A percentile compares a stretch with the other conserved stretches of the same genome.
These are phyloP conservation scores for Epiblema foenella DNA, from an alignment of 2,888 invertebrate genomes.

Conservation along the genomic window DNA sequence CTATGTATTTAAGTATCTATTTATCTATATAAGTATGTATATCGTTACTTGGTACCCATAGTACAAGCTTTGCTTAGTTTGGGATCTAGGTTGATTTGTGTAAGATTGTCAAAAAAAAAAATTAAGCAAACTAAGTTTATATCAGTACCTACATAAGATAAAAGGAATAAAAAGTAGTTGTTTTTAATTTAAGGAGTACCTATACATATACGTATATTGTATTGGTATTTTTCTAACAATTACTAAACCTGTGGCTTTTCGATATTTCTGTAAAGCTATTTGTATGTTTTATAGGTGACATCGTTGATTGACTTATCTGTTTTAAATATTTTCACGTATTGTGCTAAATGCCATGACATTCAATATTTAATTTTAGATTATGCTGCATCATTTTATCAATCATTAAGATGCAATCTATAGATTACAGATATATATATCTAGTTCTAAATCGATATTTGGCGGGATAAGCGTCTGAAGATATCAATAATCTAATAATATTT, in stretches of 20 bases:
- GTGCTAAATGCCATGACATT: constrained; percentile 30
- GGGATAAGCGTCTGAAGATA: constrained; percentile 13
- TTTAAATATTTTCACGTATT: not conserved
- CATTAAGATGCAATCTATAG: constrained; percentile 24
- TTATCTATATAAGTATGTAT: no score
- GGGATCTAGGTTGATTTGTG: no score
- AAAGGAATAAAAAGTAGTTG: no score
- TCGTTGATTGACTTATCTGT: not conserved
- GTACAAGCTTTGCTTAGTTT: no score
- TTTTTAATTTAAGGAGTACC: no score
- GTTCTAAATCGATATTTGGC: not conserved
- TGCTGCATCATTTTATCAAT: constrained; percentile 21
- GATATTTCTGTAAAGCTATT: not conserved
- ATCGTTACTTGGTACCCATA: no score
- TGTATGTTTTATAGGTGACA: not conserved
- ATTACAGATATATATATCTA: not conserved
- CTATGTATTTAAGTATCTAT: no score
- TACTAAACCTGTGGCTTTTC: not conserved
- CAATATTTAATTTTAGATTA: not conserved
- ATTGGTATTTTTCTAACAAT: no score
- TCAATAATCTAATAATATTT: constrained; percentile 13
- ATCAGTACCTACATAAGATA: no score
- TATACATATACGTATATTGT: no score
- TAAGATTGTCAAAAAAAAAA: no score
- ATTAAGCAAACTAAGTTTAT: no score